Evolutionary conservation across 2,113 vertebrate genomes (phyloP).

Genomic region (Todiramphus saurophagus): DNA sequence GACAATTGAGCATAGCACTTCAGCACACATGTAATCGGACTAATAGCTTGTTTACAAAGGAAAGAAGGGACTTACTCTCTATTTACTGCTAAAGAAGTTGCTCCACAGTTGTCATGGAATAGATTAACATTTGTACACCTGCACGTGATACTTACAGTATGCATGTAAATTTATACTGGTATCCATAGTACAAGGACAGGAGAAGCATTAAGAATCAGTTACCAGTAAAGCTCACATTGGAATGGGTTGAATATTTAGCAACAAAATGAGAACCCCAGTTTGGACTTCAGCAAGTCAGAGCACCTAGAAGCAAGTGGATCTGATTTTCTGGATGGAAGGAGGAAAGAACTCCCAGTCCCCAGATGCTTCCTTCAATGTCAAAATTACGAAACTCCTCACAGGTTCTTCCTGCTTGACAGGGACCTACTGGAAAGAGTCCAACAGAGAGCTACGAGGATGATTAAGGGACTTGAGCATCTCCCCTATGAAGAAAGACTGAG

Average conservation of each 20-base stretch:
- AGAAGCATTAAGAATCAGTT: background rate
- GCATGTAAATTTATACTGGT: background rate
- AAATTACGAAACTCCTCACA: too few species aligned
- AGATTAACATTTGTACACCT: background rate
- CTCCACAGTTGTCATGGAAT: background rate
- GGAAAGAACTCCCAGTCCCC: background rate
- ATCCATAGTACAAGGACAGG: background rate
- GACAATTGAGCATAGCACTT: background rate
- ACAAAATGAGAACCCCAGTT: background rate
- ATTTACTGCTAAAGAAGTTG: background rate
- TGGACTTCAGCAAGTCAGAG: background rate
- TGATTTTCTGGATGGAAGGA: background rate
- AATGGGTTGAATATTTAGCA: background rate
- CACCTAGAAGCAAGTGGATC: background rate
- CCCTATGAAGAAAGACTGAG: too few species aligned
- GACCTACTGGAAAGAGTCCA: too few species aligned
- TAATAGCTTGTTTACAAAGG: background rate
- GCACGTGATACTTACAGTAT: background rate
- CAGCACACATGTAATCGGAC: background rate
- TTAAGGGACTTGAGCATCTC: too few species aligned
- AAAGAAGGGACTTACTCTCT: background rate
- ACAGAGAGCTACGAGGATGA: too few species aligned
- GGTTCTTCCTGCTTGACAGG: too few species aligned
- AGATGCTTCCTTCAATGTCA: too few species aligned
- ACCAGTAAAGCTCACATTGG: background rate